phyloP scores from a whole-genome alignment of 2,888 invertebrate species.

The Mamestra brassicae region DNA sequence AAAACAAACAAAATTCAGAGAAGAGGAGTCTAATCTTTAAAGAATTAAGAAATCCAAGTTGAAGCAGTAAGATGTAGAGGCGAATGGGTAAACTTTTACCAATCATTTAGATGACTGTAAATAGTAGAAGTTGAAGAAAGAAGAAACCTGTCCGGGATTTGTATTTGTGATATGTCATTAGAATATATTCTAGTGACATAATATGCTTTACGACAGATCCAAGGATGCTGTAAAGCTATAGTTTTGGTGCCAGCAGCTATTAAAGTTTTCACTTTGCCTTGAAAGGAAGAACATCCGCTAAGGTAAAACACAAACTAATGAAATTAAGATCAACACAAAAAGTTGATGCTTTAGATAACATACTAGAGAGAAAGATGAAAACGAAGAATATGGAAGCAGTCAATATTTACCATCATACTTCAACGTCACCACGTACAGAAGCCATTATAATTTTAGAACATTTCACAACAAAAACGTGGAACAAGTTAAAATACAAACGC shows the following conservation, averaged over 20 bases:
- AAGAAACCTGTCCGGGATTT: not conserved
- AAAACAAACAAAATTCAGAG: not conserved
- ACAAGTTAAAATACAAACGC: conserved; percentile 15
- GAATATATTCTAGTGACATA: no score
- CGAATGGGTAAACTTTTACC: not conserved
- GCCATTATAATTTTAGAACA: conserved; percentile 1
- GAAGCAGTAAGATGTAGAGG: not conserved
- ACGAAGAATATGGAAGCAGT: not conserved
- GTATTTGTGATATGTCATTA: not conserved
- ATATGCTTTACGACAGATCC: no score
- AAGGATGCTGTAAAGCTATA: not conserved
- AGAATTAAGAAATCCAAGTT: not conserved
- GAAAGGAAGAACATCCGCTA: not conserved
- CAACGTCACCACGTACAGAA: conserved; percentile 2
- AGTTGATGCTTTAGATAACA: not conserved
- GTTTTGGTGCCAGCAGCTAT: not conserved
- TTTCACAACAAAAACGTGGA: conserved; percentile 20
- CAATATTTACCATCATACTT: conserved; percentile 29
- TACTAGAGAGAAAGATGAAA: not conserved
- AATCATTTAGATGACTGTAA: not conserved
- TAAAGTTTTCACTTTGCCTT: no score
- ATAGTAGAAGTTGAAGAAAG: not conserved
- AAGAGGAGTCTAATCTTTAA: not conserved
- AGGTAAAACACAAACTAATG: conserved; percentile 3
- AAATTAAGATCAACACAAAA: conserved; percentile 1